A percentile compares a stretch with the other conserved stretches of the same genome.
Evolutionary conservation across 2,797 vertebrate genomes (phyloP).

Genomic region (Etheostoma perlongum): DNA sequence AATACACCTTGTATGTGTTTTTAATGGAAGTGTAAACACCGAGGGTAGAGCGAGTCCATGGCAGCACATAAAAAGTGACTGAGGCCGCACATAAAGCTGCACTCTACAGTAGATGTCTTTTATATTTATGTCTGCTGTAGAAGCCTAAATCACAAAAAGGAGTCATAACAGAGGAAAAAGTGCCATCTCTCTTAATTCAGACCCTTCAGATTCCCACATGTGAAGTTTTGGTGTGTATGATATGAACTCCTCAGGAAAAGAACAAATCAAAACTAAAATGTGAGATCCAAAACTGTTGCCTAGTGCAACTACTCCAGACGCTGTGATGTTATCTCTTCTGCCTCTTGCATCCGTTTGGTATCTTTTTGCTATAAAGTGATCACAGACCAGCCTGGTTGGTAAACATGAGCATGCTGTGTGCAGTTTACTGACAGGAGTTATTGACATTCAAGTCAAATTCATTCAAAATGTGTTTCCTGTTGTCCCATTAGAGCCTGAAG

Average conservation of each 20-base stretch:
- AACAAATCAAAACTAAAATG: slow-evolving; percentile 29
- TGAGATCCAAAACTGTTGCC: slow-evolving; percentile 35
- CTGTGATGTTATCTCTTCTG: slow-evolving; percentile 28
- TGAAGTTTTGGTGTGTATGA: slow-evolving; percentile 20
- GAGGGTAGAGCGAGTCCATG: neutral
- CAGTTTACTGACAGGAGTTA: slow-evolving; percentile 30
- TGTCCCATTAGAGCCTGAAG: slow-evolving; percentile 14
- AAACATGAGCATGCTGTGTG: slow-evolving; percentile 39
- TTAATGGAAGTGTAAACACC: neutral
- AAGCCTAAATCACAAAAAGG: slow-evolving; percentile 21
- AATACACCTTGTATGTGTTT: neutral
- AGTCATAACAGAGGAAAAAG: neutral
- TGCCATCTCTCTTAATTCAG: slow-evolving; percentile 4
- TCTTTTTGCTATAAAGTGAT: slow-evolving; percentile 40
- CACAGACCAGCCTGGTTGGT: slow-evolving; percentile 34
- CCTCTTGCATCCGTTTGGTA: slow-evolving; percentile 25
- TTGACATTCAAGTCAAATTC: slow-evolving; percentile 12
- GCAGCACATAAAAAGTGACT: slow-evolving; percentile 19
- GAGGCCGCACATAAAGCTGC: slow-evolving; percentile 27
- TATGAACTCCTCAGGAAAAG: slow-evolving; percentile 22
- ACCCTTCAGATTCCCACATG: neutral
- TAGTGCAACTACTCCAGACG: slow-evolving; percentile 12
- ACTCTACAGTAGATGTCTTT: slow-evolving; percentile 9
- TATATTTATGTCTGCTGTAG: slow-evolving; percentile 23
- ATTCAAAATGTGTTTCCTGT: slow-evolving; percentile 23